Percentiles rank a stretch among this genome's conserved stretches.
phyloP scores from a whole-genome alignment of 2,113 vertebrate genomes.

The Athene noctua region DNA sequence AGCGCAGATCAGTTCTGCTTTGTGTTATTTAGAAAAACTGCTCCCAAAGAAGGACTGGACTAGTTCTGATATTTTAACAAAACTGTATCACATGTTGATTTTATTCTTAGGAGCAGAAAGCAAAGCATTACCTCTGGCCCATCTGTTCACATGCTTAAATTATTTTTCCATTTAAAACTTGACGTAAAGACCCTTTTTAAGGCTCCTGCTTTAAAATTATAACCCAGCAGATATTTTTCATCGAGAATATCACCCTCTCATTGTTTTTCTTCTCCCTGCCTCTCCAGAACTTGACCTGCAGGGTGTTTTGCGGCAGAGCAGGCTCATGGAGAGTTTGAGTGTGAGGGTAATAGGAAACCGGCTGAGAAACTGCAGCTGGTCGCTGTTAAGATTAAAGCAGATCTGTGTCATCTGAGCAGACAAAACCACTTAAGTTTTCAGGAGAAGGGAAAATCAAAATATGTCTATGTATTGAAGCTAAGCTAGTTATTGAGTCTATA shows the following conservation, averaged over 20 bases:
- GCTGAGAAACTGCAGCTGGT: background rate
- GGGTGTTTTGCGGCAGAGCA: background rate
- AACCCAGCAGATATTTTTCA: background rate
- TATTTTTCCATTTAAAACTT: background rate
- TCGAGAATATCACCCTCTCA: background rate
- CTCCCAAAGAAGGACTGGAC: background rate
- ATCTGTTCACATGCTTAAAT: background rate
- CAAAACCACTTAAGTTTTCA: background rate
- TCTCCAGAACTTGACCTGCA: background rate
- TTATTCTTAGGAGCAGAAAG: background rate
- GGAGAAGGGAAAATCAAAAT: background rate
- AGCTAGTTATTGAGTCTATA: background rate
- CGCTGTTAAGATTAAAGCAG: background rate
- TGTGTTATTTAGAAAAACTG: background rate
- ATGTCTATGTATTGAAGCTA: background rate
- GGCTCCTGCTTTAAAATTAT: background rate
- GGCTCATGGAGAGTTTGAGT: accelerated
- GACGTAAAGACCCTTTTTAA: background rate
- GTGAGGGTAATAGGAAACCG: background rate
- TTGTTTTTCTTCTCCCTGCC: background rate
- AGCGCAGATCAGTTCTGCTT: background rate
- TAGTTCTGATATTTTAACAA: background rate
- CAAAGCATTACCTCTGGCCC: background rate
- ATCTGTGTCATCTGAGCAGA: background rate
- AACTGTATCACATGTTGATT: background rate